Conservation (phyloP, 2,113 vertebrate genomes). For the Todiramphus saurophagus region DNA sequence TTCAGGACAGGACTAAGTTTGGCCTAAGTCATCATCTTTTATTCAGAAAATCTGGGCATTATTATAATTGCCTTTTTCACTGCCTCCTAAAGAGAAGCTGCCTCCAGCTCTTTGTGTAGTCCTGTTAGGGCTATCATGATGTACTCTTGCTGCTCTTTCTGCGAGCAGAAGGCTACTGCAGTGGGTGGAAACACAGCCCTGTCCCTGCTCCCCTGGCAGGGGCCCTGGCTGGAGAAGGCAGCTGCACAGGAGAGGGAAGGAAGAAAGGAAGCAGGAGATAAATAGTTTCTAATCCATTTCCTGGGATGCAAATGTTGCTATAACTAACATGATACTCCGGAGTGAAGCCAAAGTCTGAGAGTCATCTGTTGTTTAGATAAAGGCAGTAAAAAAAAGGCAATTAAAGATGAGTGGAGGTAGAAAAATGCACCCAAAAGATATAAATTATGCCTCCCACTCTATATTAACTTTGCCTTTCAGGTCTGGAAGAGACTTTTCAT, state of each 20-base stretch:
- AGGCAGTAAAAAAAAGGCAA: not conserved
- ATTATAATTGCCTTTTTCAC: not conserved
- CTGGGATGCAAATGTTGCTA: not conserved
- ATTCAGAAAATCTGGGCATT: not conserved
- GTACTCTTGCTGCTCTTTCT: not conserved
- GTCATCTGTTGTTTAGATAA: not conserved
- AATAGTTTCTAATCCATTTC: not conserved
- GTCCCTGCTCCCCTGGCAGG: no score
- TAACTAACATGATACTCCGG: fast-evolving
- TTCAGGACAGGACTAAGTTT: not conserved
- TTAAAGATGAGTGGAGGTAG: not conserved
- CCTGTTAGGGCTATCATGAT: not conserved
- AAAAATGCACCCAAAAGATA: not conserved
- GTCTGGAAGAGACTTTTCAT: not conserved
- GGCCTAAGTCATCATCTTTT: not conserved
- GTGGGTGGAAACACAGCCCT: not conserved
- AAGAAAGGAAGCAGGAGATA: not conserved
- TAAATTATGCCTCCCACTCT: not conserved
- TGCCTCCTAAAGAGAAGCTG: not conserved
- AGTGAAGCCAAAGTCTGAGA: not conserved
- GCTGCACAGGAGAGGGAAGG: not conserved
- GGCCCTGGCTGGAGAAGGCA: not conserved
- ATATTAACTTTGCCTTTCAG: not conserved
- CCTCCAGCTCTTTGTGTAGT: not conserved
- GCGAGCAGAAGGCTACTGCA: fast-evolving